These are phyloP conservation scores for Myotis daubentonii DNA, from an alignment of 2,797 vertebrate species.

Conservation along the genomic window DNA sequence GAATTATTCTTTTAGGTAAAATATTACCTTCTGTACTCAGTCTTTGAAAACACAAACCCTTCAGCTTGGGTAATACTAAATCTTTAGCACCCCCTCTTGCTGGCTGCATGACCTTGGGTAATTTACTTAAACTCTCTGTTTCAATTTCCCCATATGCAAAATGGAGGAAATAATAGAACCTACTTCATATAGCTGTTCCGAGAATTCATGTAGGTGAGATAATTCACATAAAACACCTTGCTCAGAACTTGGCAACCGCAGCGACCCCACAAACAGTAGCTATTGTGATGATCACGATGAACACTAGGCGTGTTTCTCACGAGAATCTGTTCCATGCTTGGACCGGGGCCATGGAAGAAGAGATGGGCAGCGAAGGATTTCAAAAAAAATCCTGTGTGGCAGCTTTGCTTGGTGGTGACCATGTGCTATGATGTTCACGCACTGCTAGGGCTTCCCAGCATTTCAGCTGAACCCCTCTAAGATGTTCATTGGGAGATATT, in stretches of 20 bases:
- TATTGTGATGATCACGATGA: background rate
- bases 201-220: background rate
- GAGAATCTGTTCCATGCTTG: background rate
- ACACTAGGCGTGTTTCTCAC: background rate
- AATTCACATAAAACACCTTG: background rate
- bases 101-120: background rate
- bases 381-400: background rate
- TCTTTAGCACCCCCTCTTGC: background rate
- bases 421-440: fast-evolving
- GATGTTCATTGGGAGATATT: background rate
- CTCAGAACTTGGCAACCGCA: background rate
- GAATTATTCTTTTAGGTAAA: background rate
- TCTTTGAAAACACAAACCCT: background rate
- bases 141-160: background rate
- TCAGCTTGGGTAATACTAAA: background rate
- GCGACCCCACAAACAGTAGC: background rate
- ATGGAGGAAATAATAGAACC: background rate
- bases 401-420: background rate
- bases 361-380: background rate
- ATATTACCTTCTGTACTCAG: background rate
- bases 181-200: background rate
- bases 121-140: background rate
- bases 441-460: background rate
- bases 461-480: background rate
- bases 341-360: background rate